Conservation (phyloP, 2,888 invertebrate genomes). For the Neoaliturus tenellus region DNA sequence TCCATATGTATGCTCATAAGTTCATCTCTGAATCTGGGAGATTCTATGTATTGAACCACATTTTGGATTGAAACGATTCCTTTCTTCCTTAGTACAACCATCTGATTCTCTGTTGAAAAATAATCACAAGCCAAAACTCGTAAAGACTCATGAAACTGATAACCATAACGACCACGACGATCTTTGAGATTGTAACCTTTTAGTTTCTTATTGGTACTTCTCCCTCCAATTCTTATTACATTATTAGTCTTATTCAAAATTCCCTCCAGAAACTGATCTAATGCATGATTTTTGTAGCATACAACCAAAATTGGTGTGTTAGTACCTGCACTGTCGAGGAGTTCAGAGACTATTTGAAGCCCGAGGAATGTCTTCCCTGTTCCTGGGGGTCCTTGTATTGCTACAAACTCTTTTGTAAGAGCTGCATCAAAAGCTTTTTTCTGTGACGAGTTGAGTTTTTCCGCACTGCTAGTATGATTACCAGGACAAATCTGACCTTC, state of each 20-base stretch:
- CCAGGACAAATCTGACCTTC: conserved; percentile 51
- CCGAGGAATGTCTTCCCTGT: conserved; percentile 92
- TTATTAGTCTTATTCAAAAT: conserved; percentile 76
- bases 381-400: conserved; percentile 93
- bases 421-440: conserved; percentile 80
- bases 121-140: neutral
- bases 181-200: conserved; percentile 19
- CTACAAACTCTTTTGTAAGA: conserved; percentile 81
- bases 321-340: neutral
- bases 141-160: neutral
- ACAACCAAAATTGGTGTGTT: conserved; percentile 82
- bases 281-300: conserved; percentile 90
- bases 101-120: neutral
- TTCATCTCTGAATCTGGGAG: neutral
- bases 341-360: conserved; percentile 74
- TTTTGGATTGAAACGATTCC: conserved; percentile 4
- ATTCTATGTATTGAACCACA: neutral
- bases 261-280: conserved; percentile 89
- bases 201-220: conserved; percentile 77
- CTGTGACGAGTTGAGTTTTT: conserved; percentile 75
- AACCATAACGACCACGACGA: neutral
- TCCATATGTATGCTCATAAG: neutral
- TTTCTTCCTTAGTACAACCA: neutral
- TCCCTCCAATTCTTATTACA: conserved; percentile 81
- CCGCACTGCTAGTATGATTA: conserved; percentile 49